Evolutionary conservation across 1,140 invertebrate species (phyloP).

Genomic region (Vanessa tameamea): DNA sequence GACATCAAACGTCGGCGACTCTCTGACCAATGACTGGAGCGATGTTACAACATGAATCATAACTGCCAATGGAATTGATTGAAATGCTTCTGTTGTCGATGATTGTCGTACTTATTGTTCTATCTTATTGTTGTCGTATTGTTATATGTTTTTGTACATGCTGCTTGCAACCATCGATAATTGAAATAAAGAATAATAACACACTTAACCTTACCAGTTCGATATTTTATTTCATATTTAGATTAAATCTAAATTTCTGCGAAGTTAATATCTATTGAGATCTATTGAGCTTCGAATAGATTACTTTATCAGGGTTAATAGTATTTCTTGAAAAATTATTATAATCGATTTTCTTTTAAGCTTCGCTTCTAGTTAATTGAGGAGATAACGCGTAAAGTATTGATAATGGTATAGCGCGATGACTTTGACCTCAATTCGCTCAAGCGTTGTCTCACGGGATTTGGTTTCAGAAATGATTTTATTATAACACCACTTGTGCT

Average conservation of each 20-base stretch:
- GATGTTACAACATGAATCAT: slow-evolving; percentile 50
- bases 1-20: slow-evolving; percentile 50
- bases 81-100: slow-evolving; percentile 37
- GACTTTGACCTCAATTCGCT: slow-evolving; percentile 67
- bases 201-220: too few relatives aligned
- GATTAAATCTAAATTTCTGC: too few relatives aligned
- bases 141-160: background rate
- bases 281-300: too few relatives aligned
- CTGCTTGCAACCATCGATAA: too few relatives aligned
- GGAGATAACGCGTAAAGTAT: slow-evolving; percentile 17
- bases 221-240: too few relatives aligned
- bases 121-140: background rate
- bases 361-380: background rate
- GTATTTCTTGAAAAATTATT: too few relatives aligned
- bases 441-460: slow-evolving; percentile 59
- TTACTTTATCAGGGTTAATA: too few relatives aligned
- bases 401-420: slow-evolving; percentile 38
- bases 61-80: slow-evolving; percentile 56
- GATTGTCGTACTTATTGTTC: slow-evolving; percentile 23
- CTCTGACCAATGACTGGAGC: slow-evolving; percentile 50
- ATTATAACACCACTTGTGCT: slow-evolving; percentile 41
- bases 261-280: too few relatives aligned
- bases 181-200: too few relatives aligned
- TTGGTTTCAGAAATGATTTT: slow-evolving; percentile 65
- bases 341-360: too few relatives aligned